Conservation (phyloP, 1,140 invertebrate genomes). For the Lepidurus couesii region DNA sequence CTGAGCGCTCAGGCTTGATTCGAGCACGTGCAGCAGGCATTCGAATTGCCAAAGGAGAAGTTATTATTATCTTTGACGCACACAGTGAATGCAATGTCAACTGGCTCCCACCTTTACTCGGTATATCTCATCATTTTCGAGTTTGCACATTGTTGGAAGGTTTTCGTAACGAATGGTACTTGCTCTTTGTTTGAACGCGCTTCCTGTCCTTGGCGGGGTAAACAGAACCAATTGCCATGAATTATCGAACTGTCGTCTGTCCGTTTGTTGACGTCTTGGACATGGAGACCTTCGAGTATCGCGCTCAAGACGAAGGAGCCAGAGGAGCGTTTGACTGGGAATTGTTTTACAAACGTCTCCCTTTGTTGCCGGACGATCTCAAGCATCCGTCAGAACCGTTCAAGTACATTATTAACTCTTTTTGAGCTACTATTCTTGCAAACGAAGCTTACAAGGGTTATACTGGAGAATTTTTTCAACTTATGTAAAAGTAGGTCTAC, state of each 20-base stretch:
- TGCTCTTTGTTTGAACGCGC: neutral
- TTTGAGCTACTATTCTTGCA: neutral
- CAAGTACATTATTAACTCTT: slow-evolving; percentile 50
- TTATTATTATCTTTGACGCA: slow-evolving; percentile 88
- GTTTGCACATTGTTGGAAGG: neutral
- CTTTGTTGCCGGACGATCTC: slow-evolving; percentile 72
- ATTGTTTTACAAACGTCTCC: slow-evolving; percentile 90
- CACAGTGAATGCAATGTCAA: slow-evolving; percentile 92
- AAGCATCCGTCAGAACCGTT: slow-evolving; percentile 82
- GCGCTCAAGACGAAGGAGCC: slow-evolving; percentile 86
- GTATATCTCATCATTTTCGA: slow-evolving; percentile 44
- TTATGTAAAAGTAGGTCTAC: no score
- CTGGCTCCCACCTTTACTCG: slow-evolving; percentile 86
- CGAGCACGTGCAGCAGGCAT: slow-evolving; percentile 82
- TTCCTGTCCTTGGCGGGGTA: neutral
- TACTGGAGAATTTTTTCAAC: neutral
- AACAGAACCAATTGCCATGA: slow-evolving; percentile 76
- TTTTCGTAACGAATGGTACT: no score
- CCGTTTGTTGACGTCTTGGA: slow-evolving; percentile 95
- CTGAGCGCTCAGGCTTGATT: slow-evolving; percentile 75
- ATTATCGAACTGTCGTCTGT: slow-evolving; percentile 85
- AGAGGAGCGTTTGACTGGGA: slow-evolving; percentile 96
- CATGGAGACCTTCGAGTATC: slow-evolving; percentile 86
- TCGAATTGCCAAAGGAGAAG: slow-evolving; percentile 68
- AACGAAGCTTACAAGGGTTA: neutral